phyloP scores from a whole-genome alignment of 2,113 vertebrate genomes.

The Lontra canadensis region DNA sequence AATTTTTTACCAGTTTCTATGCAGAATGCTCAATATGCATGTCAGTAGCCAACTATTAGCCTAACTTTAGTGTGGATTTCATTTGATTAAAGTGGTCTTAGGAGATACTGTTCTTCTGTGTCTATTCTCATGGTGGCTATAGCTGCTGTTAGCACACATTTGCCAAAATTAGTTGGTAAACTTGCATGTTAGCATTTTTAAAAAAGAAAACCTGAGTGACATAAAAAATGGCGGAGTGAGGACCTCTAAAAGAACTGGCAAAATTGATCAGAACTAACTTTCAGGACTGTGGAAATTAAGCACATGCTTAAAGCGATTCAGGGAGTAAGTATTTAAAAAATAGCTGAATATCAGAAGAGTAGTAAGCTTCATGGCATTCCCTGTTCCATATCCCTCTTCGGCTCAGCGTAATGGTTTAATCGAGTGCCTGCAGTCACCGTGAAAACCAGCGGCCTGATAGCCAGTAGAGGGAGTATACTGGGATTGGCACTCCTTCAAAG shows the following conservation, averaged over 20 bases:
- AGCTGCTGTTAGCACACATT: neutral
- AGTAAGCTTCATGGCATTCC: neutral
- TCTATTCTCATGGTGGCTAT: neutral
- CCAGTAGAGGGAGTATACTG: neutral
- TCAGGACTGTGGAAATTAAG: neutral
- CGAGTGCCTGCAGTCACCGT: neutral
- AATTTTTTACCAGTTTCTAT: neutral
- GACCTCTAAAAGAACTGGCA: neutral
- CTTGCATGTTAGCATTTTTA: neutral
- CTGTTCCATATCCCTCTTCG: neutral
- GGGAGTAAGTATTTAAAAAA: neutral
- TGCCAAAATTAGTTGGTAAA: neutral
- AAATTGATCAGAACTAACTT: neutral
- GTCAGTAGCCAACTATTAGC: neutral
- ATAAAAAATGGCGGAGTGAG: neutral
- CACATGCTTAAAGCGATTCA: neutral
- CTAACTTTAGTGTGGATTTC: neutral
- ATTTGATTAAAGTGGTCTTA: conserved; percentile 13
- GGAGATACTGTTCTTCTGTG: neutral
- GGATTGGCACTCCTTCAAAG: neutral
- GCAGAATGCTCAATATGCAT: neutral
- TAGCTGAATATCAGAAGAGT: neutral
- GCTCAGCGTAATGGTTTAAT: neutral
- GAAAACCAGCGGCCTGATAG: neutral
- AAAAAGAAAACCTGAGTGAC: neutral